Evolutionary conservation across 2,113 vertebrate species (phyloP).

Genomic region (Neoarius graeffei): DNA sequence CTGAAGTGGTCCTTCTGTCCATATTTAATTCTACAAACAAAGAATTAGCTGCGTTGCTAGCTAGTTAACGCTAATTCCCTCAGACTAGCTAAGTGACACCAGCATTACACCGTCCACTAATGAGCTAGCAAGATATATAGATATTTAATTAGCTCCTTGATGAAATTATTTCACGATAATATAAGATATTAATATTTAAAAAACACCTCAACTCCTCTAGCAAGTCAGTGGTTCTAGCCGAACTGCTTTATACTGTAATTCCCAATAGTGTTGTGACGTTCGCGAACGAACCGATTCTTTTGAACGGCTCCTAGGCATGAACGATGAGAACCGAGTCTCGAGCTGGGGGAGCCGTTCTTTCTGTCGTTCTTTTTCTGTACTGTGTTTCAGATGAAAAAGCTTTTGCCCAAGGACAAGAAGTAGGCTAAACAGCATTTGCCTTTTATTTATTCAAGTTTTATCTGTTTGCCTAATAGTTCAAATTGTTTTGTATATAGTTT

Average conservation of each 20-base stretch:
- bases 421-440: too few species aligned
- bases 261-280: too few species aligned
- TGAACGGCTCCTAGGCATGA: too few species aligned
- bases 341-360: too few species aligned
- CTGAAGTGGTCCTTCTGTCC: background rate
- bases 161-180: background rate
- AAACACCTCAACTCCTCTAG: background rate
- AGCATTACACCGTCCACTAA: background rate
- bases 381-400: too few species aligned
- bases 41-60: background rate
- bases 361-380: too few species aligned
- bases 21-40: background rate
- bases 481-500: too few species aligned
- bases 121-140: background rate
- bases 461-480: too few species aligned
- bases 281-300: too few species aligned
- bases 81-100: background rate
- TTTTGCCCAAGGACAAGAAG: too few species aligned
- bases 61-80: background rate
- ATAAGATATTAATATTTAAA: background rate
- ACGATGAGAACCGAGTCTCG: too few species aligned
- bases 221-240: background rate
- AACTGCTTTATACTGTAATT: background rate
- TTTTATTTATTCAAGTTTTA: too few species aligned
- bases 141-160: background rate